These are phyloP conservation scores for Chrysogorgia sp. DNA, from an alignment of 92 coral and sea anemone species.

Conservation along the genomic window DNA sequence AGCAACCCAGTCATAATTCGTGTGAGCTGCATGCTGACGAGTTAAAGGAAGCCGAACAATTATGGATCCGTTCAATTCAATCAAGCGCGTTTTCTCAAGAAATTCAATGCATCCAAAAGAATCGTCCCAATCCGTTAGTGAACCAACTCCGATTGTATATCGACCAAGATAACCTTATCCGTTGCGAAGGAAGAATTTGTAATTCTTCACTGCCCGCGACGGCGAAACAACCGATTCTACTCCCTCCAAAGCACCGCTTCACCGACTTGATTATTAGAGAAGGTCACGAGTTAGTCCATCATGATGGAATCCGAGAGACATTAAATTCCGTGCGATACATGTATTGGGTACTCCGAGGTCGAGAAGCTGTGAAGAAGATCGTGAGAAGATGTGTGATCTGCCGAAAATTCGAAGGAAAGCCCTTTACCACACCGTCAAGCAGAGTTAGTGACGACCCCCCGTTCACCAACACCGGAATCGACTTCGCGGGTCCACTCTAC, in stretches of 20 bases:
- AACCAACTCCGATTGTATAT: slow-evolving; percentile 5
- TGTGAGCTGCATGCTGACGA: slow-evolving; percentile 6
- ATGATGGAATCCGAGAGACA: slow-evolving; percentile 23
- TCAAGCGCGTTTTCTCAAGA: neutral
- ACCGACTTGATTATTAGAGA: too few relatives aligned
- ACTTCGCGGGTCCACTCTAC: slow-evolving; percentile 56
- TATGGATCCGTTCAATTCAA: slow-evolving; percentile 5
- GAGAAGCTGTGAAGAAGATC: neutral
- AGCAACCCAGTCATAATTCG: neutral
- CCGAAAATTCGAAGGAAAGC: too few relatives aligned
- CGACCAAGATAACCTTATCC: slow-evolving; percentile 5
- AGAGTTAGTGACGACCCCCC: too few relatives aligned
- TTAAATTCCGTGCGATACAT: neutral
- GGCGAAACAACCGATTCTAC: too few relatives aligned
- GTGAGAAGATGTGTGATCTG: slow-evolving; percentile 29
- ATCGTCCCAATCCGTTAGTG: neutral
- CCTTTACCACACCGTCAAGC: too few relatives aligned
- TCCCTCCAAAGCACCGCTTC: too few relatives aligned
- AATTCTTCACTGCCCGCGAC: neutral
- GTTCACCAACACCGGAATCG: slow-evolving; percentile 54
- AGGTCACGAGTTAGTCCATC: slow-evolving; percentile 15
- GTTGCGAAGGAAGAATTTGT: slow-evolving; percentile 11
- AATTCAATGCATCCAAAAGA: too few relatives aligned
- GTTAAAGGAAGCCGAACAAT: slow-evolving; percentile 13
- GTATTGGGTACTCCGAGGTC: slow-evolving; percentile 10